phyloP scores from a whole-genome alignment of 2,113 vertebrate genomes.

The Nothocercus nigrocapillus region DNA sequence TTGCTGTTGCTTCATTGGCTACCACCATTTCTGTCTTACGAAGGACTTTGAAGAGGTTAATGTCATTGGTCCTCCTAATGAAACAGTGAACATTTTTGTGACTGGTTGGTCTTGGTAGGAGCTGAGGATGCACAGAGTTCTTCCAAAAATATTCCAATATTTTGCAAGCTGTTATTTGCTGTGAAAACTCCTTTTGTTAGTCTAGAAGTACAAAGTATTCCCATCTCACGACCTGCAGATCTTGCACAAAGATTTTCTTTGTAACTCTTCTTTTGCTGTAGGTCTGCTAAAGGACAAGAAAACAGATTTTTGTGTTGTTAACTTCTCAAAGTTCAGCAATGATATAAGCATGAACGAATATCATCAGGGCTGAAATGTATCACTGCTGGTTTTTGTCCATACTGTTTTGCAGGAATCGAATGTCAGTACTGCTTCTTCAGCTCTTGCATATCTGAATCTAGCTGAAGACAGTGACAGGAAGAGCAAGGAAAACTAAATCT shows the following conservation, averaged over 20 bases:
- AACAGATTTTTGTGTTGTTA: not conserved
- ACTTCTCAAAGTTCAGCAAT: not conserved
- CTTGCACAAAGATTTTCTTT: not conserved
- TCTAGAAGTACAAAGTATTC: not conserved
- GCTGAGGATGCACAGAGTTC: not conserved
- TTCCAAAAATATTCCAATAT: not conserved
- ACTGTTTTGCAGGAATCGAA: not conserved
- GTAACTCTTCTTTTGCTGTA: not conserved
- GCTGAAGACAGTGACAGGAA: not conserved
- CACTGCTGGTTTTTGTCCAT: not conserved
- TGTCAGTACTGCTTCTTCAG: not conserved
- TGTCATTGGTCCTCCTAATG: not conserved
- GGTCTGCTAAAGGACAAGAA: not conserved
- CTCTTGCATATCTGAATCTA: not conserved
- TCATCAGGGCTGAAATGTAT: not conserved
- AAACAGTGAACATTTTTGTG: not conserved
- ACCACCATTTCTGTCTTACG: not conserved
- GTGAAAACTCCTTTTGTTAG: not conserved
- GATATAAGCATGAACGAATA: not conserved
- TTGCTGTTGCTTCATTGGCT: not conserved
- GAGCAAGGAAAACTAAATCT: not conserved
- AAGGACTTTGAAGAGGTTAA: not conserved
- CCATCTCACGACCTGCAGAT: not conserved
- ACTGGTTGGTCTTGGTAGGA: not conserved
- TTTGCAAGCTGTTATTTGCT: not conserved